Base-by-base conservation (phyloP, 2,888 invertebrate genomes). In the Euzetes globulus region DNA sequence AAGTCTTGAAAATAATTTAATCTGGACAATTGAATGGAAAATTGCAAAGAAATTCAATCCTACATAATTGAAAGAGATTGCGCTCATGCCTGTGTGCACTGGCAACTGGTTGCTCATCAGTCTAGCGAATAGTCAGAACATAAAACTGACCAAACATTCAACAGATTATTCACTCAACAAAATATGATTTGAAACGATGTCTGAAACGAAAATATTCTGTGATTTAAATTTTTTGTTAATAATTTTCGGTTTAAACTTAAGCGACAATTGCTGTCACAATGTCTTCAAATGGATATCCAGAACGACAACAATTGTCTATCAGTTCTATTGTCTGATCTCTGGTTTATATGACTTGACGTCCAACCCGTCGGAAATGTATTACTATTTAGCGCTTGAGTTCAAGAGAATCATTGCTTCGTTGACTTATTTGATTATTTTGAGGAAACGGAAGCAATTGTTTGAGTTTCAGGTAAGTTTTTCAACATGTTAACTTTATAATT, bases 151-250 rank as follows among this genome's bases (percentile, higher is more conserved):
- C 41, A 41, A 11, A 41, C 41, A 41, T 41, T 41, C 41, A 41
- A 41, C 41, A 41, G 41, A 41, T 11, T 41, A 41, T 41, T 41
- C 41, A 41, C 41, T 41, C 7, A 41, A 9, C 11, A 9, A 41
- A 41, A 41, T 41, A 41, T 41, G 7, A 41, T 41, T 11, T 5
- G 41, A 50, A 50, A n/a, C n/a, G n/a, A 50, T 50, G 50, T 5
- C 50, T 50, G 50, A 50, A 50, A 41, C 41, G 41, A 50, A 50
- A n/a, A 50, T 50, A 50, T 50, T 50, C 50, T n/a, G n/a, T n/a
- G 19, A 50, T n/a, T 19, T 50, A n/a, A 50, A 50, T 19, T 50
- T 50, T n/a, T 7, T 50, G 19, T 50, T 50, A 19, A 50, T 19
- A n/a, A 3, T 50, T 5, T 50, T 50, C n/a, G 50, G 50, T 2